A percentile compares a stretch with the other conserved stretches of the same genome.
phyloP scores from a whole-genome alignment of 2,888 invertebrate genomes.

The Pomacea canaliculata region DNA sequence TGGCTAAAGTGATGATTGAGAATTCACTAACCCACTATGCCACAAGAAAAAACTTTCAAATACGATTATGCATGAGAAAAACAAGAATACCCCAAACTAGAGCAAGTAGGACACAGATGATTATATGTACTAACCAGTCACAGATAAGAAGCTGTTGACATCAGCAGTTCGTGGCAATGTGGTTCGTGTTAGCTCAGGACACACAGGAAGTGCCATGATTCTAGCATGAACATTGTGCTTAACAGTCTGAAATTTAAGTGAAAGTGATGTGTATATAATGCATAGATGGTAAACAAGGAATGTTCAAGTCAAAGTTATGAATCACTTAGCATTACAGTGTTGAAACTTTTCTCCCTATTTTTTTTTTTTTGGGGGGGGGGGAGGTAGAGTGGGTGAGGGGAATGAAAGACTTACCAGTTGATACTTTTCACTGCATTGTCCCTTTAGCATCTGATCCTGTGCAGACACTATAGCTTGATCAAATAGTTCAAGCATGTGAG shows the following conservation, averaged over 20 bases:
- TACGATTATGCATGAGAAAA: too few relatives aligned
- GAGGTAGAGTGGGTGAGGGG: too few relatives aligned
- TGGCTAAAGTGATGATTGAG: too few relatives aligned
- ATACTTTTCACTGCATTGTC: slow-evolving; percentile 15
- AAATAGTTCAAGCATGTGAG: slow-evolving; percentile 76
- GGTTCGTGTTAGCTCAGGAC: slow-evolving; percentile 78
- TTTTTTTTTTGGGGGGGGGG: too few relatives aligned
- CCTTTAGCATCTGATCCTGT: slow-evolving; percentile 71
- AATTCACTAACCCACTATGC: too few relatives aligned
- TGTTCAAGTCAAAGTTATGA: too few relatives aligned
- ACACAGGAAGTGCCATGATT: slow-evolving; percentile 76
- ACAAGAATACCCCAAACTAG: too few relatives aligned
- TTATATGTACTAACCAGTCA: slow-evolving; percentile 74
- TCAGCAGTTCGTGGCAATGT: slow-evolving; percentile 80
- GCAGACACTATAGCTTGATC: slow-evolving; percentile 69
- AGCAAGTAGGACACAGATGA: too few relatives aligned
- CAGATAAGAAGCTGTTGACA: slow-evolving; percentile 80
- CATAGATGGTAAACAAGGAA: too few relatives aligned
- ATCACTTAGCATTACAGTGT: too few relatives aligned
- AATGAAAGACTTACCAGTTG: neutral
- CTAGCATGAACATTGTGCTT: slow-evolving; percentile 80
- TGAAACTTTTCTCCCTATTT: too few relatives aligned
- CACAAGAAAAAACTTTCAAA: too few relatives aligned
- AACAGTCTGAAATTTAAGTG: slow-evolving; percentile 63
- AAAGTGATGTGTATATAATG: neutral